Conservation (phyloP, 2,113 vertebrate genomes). For the Brachirus orientalis region DNA sequence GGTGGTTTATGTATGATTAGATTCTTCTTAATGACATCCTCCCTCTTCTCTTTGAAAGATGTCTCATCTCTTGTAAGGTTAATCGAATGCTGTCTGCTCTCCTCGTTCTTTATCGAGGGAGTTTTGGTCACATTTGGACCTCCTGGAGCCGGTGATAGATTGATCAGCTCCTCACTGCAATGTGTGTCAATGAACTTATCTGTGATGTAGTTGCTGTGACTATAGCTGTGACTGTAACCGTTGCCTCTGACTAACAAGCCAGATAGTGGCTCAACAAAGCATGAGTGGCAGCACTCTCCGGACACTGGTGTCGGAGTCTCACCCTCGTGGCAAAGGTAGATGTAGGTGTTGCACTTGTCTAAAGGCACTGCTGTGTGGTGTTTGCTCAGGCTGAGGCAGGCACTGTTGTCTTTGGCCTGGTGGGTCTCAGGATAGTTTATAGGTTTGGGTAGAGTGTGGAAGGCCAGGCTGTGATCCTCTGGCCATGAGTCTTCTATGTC, state of each 20-base stretch:
- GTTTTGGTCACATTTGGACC: conserved; percentile 70
- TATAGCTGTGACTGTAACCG: conserved; percentile 61
- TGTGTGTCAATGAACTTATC: conserved; percentile 67
- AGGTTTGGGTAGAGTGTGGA: conserved; percentile 69
- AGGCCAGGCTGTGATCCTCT: conserved; percentile 70
- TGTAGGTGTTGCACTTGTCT: conserved; percentile 70
- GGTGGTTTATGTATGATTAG: conserved; percentile 27
- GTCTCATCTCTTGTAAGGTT: conserved; percentile 28
- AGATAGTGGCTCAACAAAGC: conserved; percentile 82
- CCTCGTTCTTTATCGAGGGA: conserved; percentile 46
- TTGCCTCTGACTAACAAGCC: conserved; percentile 78
- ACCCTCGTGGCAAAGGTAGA: conserved; percentile 77
- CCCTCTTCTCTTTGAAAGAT: conserved; percentile 35
- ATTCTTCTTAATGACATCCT: conserved; percentile 54
- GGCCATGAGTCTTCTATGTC: conserved; percentile 83
- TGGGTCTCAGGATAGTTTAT: conserved; percentile 73
- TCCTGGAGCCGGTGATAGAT: conserved; percentile 70
- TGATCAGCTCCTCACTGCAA: conserved; percentile 69
- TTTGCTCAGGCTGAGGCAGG: conserved; percentile 72
- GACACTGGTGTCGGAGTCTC: conserved; percentile 61
- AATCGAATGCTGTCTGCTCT: conserved; percentile 57
- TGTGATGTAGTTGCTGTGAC: conserved; percentile 59
- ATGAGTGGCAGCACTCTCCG: conserved; percentile 75
- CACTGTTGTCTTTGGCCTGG: conserved; percentile 73
- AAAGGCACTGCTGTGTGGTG: conserved; percentile 61